phyloP scores from a whole-genome alignment of 2,113 vertebrate genomes.

The Carlito syrichta region DNA sequence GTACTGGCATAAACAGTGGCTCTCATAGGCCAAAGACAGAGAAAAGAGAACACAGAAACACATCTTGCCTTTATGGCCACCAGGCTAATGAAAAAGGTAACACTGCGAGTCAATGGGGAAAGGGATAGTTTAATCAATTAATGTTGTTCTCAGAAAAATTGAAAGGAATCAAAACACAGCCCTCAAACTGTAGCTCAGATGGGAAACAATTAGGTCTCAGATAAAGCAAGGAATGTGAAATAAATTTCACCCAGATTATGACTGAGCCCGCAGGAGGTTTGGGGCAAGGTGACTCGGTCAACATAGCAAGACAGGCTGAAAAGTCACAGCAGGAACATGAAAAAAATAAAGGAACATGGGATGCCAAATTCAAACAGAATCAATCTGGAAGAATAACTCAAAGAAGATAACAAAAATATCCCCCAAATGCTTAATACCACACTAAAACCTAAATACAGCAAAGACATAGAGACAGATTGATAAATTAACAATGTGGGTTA shows the following conservation, averaged over 20 bases:
- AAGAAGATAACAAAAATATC: not conserved
- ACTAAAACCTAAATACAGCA: not conserved
- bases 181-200: not conserved
- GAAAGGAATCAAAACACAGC: not conserved
- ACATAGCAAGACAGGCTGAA: accelerated
- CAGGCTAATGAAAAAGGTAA: not conserved
- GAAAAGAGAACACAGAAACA: not conserved
- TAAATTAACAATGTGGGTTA: not conserved
- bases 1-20: not conserved
- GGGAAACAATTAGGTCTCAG: not conserved
- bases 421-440: not conserved
- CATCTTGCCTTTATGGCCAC: accelerated
- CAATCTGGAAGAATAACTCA: not conserved
- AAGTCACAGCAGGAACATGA: accelerated
- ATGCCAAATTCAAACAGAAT: not conserved
- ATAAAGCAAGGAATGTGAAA: not conserved
- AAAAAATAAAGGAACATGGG: not conserved
- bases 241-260: no score
- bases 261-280: not conserved
- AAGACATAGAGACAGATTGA: accelerated
- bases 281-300: no score
- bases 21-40: not conserved
- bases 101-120: not conserved
- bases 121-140: not conserved
- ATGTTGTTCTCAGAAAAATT: not conserved